Percentiles rank a stretch among this genome's conserved stretches.
Conservation (phyloP, 2,888 invertebrate genomes). For the Ichneumon xanthorius region DNA sequence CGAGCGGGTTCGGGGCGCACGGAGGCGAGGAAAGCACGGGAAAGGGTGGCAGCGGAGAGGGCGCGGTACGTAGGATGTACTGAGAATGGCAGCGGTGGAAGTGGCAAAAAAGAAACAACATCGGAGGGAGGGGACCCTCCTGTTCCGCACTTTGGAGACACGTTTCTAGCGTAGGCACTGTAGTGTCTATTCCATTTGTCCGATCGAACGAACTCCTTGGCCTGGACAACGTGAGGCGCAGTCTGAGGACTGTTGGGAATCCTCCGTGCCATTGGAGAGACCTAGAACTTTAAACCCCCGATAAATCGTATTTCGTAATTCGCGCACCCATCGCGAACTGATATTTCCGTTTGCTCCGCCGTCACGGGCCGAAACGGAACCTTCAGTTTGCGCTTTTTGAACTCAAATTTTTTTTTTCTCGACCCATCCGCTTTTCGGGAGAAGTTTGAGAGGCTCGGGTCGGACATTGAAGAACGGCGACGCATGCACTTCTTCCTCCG, state of each 20-base stretch:
- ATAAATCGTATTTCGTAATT: conserved; percentile 57
- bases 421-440: too few relatives aligned
- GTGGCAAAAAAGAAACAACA: conserved; percentile 38
- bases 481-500: not conserved
- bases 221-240: conserved; percentile 32
- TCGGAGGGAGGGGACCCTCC: conserved; percentile 23
- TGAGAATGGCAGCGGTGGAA: conserved; percentile 11
- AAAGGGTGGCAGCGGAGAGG: conserved; percentile 30
- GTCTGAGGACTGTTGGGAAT: conserved; percentile 48
- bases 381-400: too few relatives aligned
- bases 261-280: conserved; percentile 32
- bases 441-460: not conserved
- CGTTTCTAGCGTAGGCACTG: conserved; percentile 58
- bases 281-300: conserved; percentile 46
- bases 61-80: conserved; percentile 1
- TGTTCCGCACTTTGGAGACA: conserved; percentile 38
- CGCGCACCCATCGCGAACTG: conserved; percentile 23
- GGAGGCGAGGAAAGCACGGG: conserved; percentile 19
- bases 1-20: conserved; percentile 30
- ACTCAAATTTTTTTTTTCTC: too few relatives aligned
- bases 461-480: not conserved
- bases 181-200: conserved; percentile 57
- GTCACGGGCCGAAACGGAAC: not conserved
- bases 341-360: not conserved
- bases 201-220: conserved; percentile 37